These are phyloP conservation scores for Nipponia nippon DNA, from an alignment of 2,113 vertebrate genomes.

Conservation along the genomic window DNA sequence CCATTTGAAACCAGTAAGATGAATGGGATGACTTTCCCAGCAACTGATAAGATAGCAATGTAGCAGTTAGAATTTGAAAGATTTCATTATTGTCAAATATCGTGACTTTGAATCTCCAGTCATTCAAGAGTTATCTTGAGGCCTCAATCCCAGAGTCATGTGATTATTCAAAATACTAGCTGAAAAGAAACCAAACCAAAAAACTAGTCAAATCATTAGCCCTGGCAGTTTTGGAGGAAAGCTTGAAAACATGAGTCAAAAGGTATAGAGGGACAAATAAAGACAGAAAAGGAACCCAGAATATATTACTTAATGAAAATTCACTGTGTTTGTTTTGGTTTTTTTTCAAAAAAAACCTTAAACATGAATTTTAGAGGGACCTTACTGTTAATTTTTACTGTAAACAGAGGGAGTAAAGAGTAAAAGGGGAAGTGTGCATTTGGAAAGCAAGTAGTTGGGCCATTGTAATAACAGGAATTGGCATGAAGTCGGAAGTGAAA, in stretches of 20 bases:
- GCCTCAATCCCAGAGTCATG: neutral
- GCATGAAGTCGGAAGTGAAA: neutral
- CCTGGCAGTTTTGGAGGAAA: neutral
- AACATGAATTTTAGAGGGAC: neutral
- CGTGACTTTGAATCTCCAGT: neutral
- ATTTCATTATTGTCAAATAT: neutral
- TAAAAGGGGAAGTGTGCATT: neutral
- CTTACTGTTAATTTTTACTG: neutral
- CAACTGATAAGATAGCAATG: neutral
- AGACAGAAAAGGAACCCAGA: neutral
- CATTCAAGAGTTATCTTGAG: neutral
- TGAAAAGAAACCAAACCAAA: neutral
- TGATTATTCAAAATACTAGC: neutral
- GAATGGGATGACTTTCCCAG: neutral
- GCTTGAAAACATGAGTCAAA: neutral
- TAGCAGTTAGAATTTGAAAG: neutral
- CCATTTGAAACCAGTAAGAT: neutral
- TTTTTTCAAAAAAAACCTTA: neutral
- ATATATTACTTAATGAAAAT: neutral
- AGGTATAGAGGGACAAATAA: neutral
- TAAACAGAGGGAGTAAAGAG: neutral
- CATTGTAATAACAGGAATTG: neutral
- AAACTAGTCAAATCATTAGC: neutral
- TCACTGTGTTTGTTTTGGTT: too few relatives aligned
- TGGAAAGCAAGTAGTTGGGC: neutral